Evolutionary conservation across 2,797 vertebrate genomes (phyloP).

Genomic region (Clarias fuscus): DNA sequence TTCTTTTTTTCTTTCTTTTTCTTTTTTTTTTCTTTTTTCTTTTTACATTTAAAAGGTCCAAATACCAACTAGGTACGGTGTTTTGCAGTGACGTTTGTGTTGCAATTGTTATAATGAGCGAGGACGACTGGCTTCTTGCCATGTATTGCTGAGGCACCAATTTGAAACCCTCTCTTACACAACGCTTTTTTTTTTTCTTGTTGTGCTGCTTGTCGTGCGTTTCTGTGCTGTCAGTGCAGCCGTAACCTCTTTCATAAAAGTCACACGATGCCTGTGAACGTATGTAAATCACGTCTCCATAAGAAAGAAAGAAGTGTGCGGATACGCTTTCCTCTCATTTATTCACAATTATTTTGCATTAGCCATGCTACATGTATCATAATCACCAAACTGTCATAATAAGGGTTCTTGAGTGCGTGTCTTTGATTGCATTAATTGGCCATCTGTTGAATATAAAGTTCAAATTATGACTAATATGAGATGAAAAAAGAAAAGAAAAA

Average conservation of each 20-base stretch:
- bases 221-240: neutral
- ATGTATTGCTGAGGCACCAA: conserved; percentile 31
- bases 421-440: conserved; percentile 54
- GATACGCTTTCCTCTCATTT: conserved; percentile 30
- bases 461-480: conserved; percentile 35
- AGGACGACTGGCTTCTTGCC: conserved; percentile 16
- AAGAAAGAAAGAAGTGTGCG: neutral
- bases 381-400: conserved; percentile 53
- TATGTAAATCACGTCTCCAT: neutral
- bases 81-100: neutral
- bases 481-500: conserved; percentile 2
- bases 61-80: conserved; percentile 8
- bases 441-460: conserved; percentile 52
- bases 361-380: conserved; percentile 54
- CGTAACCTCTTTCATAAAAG: conserved; percentile 3
- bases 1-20: conserved; percentile 27
- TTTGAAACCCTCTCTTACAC: conserved; percentile 16
- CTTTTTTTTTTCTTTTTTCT: neutral
- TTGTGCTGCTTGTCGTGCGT: conserved; percentile 7
- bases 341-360: conserved; percentile 48
- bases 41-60: conserved; percentile 16
- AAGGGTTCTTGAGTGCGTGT: conserved; percentile 39
- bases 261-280: neutral
- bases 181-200: neutral
- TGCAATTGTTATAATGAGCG: conserved; percentile 31